Percentiles rank a stretch among this genome's conserved stretches.
These are phyloP conservation scores for Agrenia bidenticulata DNA, from an alignment of 2,888 invertebrate species.

Conservation along the genomic window DNA sequence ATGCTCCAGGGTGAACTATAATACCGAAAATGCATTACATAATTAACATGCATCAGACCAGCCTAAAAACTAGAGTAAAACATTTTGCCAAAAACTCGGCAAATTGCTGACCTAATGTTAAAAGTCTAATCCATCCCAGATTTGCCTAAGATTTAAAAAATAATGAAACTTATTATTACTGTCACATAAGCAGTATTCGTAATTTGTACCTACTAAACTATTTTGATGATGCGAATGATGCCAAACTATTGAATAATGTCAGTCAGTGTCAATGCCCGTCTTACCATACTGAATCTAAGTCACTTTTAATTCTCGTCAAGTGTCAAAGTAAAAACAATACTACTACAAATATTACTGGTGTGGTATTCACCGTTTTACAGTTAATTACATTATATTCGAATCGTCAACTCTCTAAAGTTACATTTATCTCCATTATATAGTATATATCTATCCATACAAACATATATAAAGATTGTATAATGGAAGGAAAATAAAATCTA, in stretches of 20 bases:
- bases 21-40: too few species aligned
- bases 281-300: neutral
- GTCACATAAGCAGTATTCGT: neutral
- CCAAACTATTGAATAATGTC: neutral
- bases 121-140: slow-evolving; percentile 22
- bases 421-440: too few species aligned
- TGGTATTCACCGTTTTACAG: too few species aligned
- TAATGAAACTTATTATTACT: neutral
- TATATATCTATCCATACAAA: too few species aligned
- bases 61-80: neutral
- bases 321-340: slow-evolving; percentile 4
- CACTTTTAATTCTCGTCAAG: slow-evolving; percentile 2
- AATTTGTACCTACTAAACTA: neutral
- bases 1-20: too few species aligned
- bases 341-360: too few species aligned
- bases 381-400: too few species aligned
- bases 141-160: slow-evolving; percentile 16
- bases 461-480: too few species aligned
- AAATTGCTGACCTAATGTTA: slow-evolving; percentile 9
- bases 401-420: too few species aligned
- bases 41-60: too few species aligned
- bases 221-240: neutral
- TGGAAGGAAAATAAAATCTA: too few species aligned
- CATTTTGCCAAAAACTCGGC: neutral
- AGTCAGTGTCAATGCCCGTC: slow-evolving; percentile 1